Percentiles rank a stretch among this genome's conserved stretches.
phyloP scores from a whole-genome alignment of 1,140 invertebrate species.

The Diabrotica undecimpunctata region DNA sequence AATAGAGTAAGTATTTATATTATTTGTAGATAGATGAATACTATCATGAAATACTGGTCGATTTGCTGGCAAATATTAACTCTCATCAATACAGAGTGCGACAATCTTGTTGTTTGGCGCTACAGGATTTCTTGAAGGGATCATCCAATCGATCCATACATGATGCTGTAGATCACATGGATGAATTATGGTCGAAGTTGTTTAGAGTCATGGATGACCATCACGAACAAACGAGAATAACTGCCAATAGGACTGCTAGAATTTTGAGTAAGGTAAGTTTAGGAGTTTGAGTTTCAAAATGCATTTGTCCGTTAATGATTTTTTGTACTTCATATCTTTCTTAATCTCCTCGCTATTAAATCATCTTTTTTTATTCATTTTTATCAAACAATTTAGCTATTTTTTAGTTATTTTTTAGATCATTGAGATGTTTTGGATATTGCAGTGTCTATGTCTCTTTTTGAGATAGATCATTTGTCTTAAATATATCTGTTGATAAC shows the following conservation, averaged over 20 bases:
- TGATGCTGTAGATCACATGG: conserved; percentile 54
- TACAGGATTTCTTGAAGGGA: conserved; percentile 73
- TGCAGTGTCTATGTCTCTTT: no score
- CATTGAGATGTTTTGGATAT: no score
- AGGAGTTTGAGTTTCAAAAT: no score
- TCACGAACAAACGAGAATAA: conserved; percentile 80
- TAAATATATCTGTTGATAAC: no score
- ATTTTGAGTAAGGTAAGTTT: conserved; percentile 71
- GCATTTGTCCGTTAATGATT: no score
- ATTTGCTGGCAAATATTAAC: conserved; percentile 77
- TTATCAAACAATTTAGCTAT: no score
- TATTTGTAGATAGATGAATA: conserved; percentile 74
- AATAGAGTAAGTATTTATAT: no score
- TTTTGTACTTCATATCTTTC: no score
- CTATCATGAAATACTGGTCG: conserved; percentile 80
- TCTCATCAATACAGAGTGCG: conserved; percentile 82
- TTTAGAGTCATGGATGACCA: conserved; percentile 92
- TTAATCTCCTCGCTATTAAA: no score
- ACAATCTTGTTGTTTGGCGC: conserved; percentile 84
- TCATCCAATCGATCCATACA: conserved; percentile 44
- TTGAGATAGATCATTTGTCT: no score
- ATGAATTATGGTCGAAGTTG: conserved; percentile 75
- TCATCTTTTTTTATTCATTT: no score
- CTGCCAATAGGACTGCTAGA: conserved; percentile 73
- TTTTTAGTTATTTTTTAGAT: no score